Evolutionary conservation across 2,113 vertebrate genomes (phyloP).

Genomic region (Chaetura pelagica): DNA sequence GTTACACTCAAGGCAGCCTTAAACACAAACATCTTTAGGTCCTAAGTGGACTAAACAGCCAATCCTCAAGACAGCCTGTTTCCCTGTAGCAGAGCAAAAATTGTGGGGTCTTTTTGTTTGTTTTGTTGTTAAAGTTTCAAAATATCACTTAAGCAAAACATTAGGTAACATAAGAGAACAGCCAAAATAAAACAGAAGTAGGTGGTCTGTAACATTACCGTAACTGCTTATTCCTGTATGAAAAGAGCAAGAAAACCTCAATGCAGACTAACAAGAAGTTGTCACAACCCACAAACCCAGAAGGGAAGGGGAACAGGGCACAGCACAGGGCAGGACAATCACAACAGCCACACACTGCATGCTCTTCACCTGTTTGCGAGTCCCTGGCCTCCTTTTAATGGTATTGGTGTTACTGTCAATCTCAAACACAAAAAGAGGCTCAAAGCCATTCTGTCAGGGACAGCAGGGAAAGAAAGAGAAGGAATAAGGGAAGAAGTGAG

Average conservation of each 20-base stretch:
- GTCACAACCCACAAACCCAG: background rate
- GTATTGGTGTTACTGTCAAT: constrained; percentile 82
- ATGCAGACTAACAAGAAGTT: background rate
- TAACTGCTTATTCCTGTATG: background rate
- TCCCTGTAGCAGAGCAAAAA: background rate
- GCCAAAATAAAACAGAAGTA: background rate
- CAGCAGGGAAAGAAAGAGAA: constrained; percentile 38
- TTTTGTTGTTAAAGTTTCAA: background rate
- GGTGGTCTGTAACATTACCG: background rate
- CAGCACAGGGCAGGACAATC: background rate
- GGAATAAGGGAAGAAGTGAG: constrained; percentile 51
- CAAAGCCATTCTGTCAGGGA: constrained; percentile 77
- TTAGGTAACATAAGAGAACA: background rate
- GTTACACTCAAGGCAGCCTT: background rate
- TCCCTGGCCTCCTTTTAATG: constrained; percentile 82
- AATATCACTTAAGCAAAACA: background rate
- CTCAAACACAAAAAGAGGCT: constrained; percentile 83
- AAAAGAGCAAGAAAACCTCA: background rate
- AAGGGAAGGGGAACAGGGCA: background rate
- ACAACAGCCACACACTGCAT: constrained; percentile 42
- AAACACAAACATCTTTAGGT: background rate
- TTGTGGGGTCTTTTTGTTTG: fast-evolving
- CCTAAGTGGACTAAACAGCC: background rate
- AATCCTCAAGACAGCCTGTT: background rate
- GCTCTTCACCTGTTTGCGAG: constrained; percentile 79